phyloP scores from a whole-genome alignment of 30 jellyfish, hydroid and myxozoan genomes.

The Chironex yamaguchii region DNA sequence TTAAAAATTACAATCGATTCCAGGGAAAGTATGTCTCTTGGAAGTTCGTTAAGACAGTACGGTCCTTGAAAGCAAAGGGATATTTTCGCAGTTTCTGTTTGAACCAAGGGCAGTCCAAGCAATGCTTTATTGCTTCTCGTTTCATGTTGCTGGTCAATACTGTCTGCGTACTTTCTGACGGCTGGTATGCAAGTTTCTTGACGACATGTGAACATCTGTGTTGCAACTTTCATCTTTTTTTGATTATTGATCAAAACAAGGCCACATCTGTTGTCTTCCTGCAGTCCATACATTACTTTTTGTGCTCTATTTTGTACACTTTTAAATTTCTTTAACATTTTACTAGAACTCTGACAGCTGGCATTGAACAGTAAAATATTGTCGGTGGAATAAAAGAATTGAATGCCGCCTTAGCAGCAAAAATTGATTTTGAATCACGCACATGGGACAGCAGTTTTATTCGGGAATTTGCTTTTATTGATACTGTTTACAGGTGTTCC shows the following conservation, averaged over 20 bases:
- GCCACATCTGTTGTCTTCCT: constrained; percentile 39
- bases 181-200: constrained; percentile 71
- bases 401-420: constrained; percentile 44
- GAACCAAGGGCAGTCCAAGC: constrained; percentile 6
- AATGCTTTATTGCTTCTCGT: constrained; percentile 36
- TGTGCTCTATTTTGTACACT: no score
- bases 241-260: constrained; percentile 58
- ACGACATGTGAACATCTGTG: constrained; percentile 53
- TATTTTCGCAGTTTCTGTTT: no score
- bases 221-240: constrained; percentile 32
- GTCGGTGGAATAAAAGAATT: constrained; percentile 38
- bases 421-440: constrained; percentile 8
- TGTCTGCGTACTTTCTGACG: constrained; percentile 61
- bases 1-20: no score
- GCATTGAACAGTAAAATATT: constrained; percentile 58
- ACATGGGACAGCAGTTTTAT: neutral
- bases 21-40: no score
- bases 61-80: no score
- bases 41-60: no score
- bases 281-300: no score
- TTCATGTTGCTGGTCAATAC: constrained; percentile 41
- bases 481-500: constrained; percentile 23
- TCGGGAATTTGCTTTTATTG: constrained; percentile 4
- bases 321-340: constrained; percentile 10
- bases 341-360: constrained; percentile 40